Conservation (phyloP, 2,888 invertebrate genomes). For the Plemyria rubiginata region DNA sequence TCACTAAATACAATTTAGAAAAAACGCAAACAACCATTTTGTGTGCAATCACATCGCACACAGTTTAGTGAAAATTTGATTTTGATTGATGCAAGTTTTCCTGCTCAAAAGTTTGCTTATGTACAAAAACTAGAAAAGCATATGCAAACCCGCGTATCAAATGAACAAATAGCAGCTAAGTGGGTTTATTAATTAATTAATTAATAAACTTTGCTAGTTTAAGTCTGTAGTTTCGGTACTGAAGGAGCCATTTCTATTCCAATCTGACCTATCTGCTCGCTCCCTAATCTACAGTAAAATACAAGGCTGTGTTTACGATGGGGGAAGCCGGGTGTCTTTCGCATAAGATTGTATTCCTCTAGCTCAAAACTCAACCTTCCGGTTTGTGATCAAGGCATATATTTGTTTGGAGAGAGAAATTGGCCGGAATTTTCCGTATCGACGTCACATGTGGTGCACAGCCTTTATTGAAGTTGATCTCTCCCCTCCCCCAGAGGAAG, state of each 20-base stretch:
- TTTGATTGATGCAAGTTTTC: too few relatives aligned
- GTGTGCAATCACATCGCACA: too few relatives aligned
- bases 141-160: too few relatives aligned
- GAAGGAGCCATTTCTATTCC: constrained; percentile 9
- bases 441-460: constrained; percentile 78
- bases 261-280: constrained; percentile 28
- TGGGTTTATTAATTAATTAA: background rate
- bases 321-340: constrained; percentile 73
- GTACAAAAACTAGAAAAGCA: too few relatives aligned
- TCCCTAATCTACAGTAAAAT: constrained; percentile 64
- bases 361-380: constrained; percentile 50
- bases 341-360: constrained; percentile 57
- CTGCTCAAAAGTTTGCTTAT: too few relatives aligned
- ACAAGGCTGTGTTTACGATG: constrained; percentile 75
- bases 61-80: too few relatives aligned
- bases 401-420: constrained; percentile 37
- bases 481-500: constrained; percentile 64
- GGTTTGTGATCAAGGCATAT: constrained; percentile 25
- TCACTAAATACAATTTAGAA: too few relatives aligned
- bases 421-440: constrained; percentile 72
- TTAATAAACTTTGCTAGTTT: background rate
- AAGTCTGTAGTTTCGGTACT: background rate
- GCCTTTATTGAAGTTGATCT: constrained; percentile 77
- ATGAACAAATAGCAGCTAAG: too few relatives aligned
- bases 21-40: too few relatives aligned